Evolutionary conservation across 2,888 invertebrate genomes (phyloP), one percentile per base, ranked within the genome.

Genomic region (Timema podura): DNA sequence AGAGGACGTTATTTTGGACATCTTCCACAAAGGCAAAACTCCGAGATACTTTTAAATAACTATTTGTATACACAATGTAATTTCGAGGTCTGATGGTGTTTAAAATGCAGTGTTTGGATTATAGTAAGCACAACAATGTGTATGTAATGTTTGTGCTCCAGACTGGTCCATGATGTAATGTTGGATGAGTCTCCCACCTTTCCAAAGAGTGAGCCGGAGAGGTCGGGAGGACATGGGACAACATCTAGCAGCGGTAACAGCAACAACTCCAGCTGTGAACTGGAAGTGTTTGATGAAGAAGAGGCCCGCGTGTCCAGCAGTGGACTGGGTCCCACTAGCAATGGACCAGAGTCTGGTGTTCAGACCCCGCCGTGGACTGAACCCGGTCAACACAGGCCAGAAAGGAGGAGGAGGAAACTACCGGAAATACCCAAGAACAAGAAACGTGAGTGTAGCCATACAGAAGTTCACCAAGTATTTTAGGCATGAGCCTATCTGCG

Each of bases 391-490:
- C 69, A 48, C 49, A n/a, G 65, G 45, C 59, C 65, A n/a, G 89
- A 91, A 79, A 84, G 93, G 74, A 86, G 91, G 77, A 85, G 95
- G 77, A 86, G 95, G 82, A 92, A 92, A 83, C 84, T 95, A 46
- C 95, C 95, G 49, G 94, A 95, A 83, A 94, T 95, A 77, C 95
- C 95, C 6, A 94, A 93, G 81, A 91, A 91, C 78, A 91, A 91
- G 81, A 93, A 92, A 88, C 3, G 30, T 30, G 30, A 30, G 30
- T 30, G 30, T 30, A 7, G 64, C 8, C 15, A 10, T 9, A 2
- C 7, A 57, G 3, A 13, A 30, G 30, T 30, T 57, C 11, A 10
- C 9, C 11, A 9, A 57, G 15, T 57, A 16, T 15, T 11, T 1
- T 3, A 57, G 57, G 30, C 3, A 30, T 30, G 1, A 30, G 30